These are phyloP conservation scores for Protonibea diacanthus DNA, from an alignment of 2,797 vertebrate species.

Conservation along the genomic window DNA sequence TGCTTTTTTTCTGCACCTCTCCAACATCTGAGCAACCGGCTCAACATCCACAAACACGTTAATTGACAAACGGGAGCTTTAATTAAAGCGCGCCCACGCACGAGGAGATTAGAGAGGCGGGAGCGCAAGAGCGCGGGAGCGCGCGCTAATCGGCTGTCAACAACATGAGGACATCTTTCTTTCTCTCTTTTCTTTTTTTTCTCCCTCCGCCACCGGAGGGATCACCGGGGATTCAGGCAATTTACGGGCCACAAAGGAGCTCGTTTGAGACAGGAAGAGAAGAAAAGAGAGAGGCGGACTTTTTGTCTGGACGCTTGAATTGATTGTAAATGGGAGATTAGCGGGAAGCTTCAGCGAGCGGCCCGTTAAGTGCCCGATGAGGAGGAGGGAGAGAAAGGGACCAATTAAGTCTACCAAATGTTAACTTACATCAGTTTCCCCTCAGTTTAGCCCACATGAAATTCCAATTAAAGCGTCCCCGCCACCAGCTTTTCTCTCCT, in stretches of 20 bases:
- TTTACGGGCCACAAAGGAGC: conserved; percentile 96
- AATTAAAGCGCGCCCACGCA: conserved; percentile 93
- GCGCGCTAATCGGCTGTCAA: conserved; percentile 97
- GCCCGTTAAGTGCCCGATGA: conserved; percentile 89
- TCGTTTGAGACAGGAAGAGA: conserved; percentile 97
- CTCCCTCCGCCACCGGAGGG: conserved; percentile 87
- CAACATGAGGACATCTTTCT: conserved; percentile 91
- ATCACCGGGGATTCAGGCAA: conserved; percentile 95
- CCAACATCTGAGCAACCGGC: conserved; percentile 95
- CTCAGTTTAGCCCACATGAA: conserved; percentile 96
- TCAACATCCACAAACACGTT: conserved; percentile 96
- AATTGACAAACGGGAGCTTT: conserved; percentile 94
- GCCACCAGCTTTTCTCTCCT: conserved; percentile 78
- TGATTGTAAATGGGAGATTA: conserved; percentile 99
- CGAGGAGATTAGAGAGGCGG: conserved; percentile 83
- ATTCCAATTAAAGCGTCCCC: conserved; percentile 99
- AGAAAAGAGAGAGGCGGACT: conserved; percentile 96
- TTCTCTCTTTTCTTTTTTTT: neutral
- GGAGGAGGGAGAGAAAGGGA: conserved; percentile 91
- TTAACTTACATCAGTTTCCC: conserved; percentile 98
- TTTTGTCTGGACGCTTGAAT: conserved; percentile 99
- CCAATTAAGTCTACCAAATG: conserved; percentile 99
- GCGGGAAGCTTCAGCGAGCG: conserved; percentile 92
- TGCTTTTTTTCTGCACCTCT: conserved; percentile 70
- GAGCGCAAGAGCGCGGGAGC: conserved; percentile 81